Evolutionary conservation across 2,888 invertebrate species (phyloP).

Genomic region (Yponomeuta plumbellus): DNA sequence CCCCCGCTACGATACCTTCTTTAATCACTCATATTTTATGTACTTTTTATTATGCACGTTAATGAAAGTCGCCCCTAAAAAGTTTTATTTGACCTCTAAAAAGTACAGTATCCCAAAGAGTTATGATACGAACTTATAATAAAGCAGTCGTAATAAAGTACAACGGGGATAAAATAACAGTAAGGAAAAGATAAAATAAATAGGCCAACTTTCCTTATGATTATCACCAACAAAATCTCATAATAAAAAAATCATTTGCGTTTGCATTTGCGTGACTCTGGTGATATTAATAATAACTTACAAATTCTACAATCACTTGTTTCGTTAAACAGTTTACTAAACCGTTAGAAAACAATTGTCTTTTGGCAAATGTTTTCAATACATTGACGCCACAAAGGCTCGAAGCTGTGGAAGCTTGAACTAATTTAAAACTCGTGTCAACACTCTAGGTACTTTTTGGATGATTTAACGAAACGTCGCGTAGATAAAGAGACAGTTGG

Average conservation of each 20-base stretch:
- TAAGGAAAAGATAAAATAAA: neutral
- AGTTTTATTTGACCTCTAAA: constrained; percentile 40
- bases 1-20: constrained; percentile 56
- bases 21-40: constrained; percentile 68
- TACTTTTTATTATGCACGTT: constrained; percentile 55
- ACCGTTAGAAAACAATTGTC: too few relatives aligned
- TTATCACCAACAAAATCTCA: neutral
- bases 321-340: too few relatives aligned
- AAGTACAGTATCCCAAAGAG: constrained; percentile 33
- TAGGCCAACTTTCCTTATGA: neutral
- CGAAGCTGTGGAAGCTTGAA: too few relatives aligned
- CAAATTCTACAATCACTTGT: too few relatives aligned
- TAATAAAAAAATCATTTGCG: neutral
- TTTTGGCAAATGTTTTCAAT: neutral
- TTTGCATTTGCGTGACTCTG: too few relatives aligned
- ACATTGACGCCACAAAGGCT: too few relatives aligned
- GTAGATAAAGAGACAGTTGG: constrained; percentile 42
- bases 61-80: constrained; percentile 53
- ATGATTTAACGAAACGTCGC: constrained; percentile 1
- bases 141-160: constrained; percentile 11
- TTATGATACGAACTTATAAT: constrained; percentile 25
- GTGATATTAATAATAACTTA: too few relatives aligned
- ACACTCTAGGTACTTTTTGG: constrained; percentile 21
- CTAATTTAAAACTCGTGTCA: too few relatives aligned
- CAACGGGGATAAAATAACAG: neutral